Base-by-base conservation (phyloP, 2,888 invertebrate species). In the Heliothis peltigera region DNA sequence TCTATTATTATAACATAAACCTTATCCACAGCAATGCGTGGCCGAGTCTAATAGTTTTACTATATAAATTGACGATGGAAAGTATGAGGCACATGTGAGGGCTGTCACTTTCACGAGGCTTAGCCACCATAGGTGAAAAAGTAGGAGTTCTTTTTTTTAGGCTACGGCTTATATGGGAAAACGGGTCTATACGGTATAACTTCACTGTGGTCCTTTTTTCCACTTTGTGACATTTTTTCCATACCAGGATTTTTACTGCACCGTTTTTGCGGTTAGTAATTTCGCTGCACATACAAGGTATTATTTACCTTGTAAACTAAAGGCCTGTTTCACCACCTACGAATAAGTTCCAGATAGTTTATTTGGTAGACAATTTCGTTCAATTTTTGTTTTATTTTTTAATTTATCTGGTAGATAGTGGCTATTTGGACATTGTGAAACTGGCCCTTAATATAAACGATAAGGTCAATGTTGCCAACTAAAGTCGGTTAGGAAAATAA, bases 191-290 rank as follows among this genome's bases (percentile, higher is more conserved):
- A 49, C 46, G 39, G 68, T 39, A 59, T 7, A 44, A 21, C 46
- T 42, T 35, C 4, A 17, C 15, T 18, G 15, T 28, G 17, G 49
- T 62, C 28, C 21, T 28, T 49, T 69, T 68, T 15, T 44, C 12
- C 7, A 17, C 42, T 54, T 28, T 63, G 28, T 46, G 19, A 10
- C 15, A 32, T 70, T 69, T 59, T 69, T 46, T 1, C 21, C 39
- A 35, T 32, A 42, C 17, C n/a, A 28, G 28, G 39, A 47, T 60
- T 52, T 65, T 66, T 61, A 22, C 42, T 42, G 25, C 19, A 17
- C 5, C 35, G 18, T n/a, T 21, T 25, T 25, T 35, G 15, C 12
- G n/a, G 69, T 61, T 19, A 10, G 35, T 28, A 28, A 51, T 60
- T 46, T 61, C 43, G 48, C 47, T n/a, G 8, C 17, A 19, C 28